Base-by-base conservation (phyloP, 1,140 invertebrate species). In the Drosophila asahinai region DNA sequence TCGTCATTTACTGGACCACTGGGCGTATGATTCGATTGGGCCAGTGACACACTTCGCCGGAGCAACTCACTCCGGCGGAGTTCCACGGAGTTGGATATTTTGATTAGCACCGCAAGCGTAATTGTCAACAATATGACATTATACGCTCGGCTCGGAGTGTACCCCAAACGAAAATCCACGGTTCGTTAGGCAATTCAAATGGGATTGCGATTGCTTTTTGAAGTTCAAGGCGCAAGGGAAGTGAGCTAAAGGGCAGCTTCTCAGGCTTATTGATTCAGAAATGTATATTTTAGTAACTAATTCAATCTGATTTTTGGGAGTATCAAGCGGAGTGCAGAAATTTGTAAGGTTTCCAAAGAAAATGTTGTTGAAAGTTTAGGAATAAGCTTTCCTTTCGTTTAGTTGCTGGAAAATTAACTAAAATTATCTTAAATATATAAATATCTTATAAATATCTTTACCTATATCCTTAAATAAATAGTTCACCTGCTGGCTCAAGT, bases 1-100 rank as follows among this genome's bases (percentile, higher is more conserved):
- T 91, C 82, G 65, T 91, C 84, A 91, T 91, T 91, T 89, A 89
- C 64, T 91, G 90, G 90, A 80, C 74, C 89, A 91, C 89, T 91
- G 89, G 71, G 89, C 89, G 74, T 57, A 86, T 91, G 89, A 91
- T 91, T 91, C 66, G 64, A 91, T 91, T 91, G 84, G 19, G 72
- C 82, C 76, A 86, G 79, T 89, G 89, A 91, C 90, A 90, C 86
- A 89, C 51, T 90, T 89, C 22, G 72, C 19, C 45, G 36, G 43
- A 60, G 43, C 61, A 47, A 25, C 61, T 59, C 49, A 30, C n/a
- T 30, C 14, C 59, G 22, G 22, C 45, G 40, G 48, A 71, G 55
- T 43, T 58, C 55, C 55, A 17, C 19, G 68, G 62, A 91, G 89
- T 91, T 89, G 86, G 65, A 86, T 82, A 89, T 81, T 91, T 91